A percentile compares a stretch with the other conserved stretches of the same genome.
These are phyloP conservation scores for Siderastrea siderea DNA, from an alignment of 92 coral and sea anemone species.

Conservation along the genomic window DNA sequence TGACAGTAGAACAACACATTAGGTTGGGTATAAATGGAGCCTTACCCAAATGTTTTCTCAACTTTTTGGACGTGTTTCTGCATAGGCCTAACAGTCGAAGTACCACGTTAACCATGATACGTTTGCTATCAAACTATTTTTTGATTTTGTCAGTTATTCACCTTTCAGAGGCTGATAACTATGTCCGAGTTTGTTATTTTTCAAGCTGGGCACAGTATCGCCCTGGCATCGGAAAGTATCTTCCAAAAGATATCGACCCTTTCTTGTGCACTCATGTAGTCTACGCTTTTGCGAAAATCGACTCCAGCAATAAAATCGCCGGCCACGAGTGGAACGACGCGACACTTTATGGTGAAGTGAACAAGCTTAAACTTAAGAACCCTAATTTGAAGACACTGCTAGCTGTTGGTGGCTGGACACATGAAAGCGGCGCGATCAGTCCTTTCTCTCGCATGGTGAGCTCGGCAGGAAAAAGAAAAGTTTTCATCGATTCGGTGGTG, in stretches of 20 bases:
- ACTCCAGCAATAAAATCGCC: conserved; percentile 59
- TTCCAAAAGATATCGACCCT: conserved; percentile 76
- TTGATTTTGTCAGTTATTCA: too few species aligned
- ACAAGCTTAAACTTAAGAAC: conserved; percentile 74
- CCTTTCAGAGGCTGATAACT: conserved; percentile 18
- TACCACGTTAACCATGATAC: too few species aligned
- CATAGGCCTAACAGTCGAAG: too few species aligned
- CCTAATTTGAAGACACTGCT: conserved; percentile 74
- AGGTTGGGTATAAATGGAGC: too few species aligned
- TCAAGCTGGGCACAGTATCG: conserved; percentile 83
- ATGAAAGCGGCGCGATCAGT: conserved; percentile 70
- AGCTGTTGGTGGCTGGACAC: conserved; percentile 86
- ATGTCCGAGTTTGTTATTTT: conserved; percentile 74
- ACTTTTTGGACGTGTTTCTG: too few species aligned
- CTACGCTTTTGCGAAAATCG: conserved; percentile 73
- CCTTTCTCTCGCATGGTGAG: conserved; percentile 84
- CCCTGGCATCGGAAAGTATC: conserved; percentile 63
- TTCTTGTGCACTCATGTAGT: conserved; percentile 74
- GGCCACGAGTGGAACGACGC: conserved; percentile 71
- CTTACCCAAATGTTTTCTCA: too few species aligned
- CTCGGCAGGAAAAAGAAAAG: conserved; percentile 55
- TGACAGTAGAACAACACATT: too few species aligned
- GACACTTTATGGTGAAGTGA: conserved; percentile 58
- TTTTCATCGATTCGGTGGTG: conserved; percentile 68
- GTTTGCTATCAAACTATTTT: too few species aligned